Percentiles rank a stretch among this genome's conserved stretches.
These are phyloP conservation scores for Pangasius macronema DNA, from an alignment of 2,797 vertebrate species.

Conservation along the genomic window DNA sequence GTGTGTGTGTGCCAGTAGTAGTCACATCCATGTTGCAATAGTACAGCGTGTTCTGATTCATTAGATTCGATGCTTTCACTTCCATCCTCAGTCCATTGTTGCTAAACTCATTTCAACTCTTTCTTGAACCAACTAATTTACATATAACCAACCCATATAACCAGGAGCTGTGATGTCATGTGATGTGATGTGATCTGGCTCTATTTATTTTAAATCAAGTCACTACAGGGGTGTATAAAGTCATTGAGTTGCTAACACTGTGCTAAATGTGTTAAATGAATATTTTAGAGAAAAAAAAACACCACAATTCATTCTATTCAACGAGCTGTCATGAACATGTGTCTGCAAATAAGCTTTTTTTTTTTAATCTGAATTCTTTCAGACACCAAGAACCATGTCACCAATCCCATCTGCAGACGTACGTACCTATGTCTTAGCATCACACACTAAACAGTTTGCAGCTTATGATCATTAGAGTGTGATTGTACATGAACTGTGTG, in stretches of 20 bases:
- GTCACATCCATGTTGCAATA: not conserved
- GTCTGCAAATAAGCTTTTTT: not conserved
- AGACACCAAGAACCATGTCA: constrained; percentile 85
- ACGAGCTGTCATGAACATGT: not conserved
- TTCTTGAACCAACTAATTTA: not conserved
- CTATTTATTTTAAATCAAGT: not conserved
- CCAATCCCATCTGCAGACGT: constrained; percentile 85
- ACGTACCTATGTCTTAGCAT: constrained; percentile 58
- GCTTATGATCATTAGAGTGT: not conserved
- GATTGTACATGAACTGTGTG: not conserved
- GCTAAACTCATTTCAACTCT: not conserved
- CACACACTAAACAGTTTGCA: not conserved
- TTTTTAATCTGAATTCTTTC: constrained; percentile 57
- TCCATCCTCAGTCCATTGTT: constrained; percentile 12
- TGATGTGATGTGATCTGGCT: not conserved
- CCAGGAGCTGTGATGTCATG: not conserved
- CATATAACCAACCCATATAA: not conserved
- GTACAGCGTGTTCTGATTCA: not conserved
- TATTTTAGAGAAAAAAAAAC: not conserved
- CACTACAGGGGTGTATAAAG: not conserved
- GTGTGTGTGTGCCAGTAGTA: not conserved
- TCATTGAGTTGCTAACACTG: constrained; percentile 1
- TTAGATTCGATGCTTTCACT: not conserved
- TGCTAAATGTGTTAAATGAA: not conserved
- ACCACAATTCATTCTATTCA: not conserved